These are phyloP conservation scores for Hoplias malabaricus DNA, from an alignment of 2,113 vertebrate genomes.

Conservation along the genomic window DNA sequence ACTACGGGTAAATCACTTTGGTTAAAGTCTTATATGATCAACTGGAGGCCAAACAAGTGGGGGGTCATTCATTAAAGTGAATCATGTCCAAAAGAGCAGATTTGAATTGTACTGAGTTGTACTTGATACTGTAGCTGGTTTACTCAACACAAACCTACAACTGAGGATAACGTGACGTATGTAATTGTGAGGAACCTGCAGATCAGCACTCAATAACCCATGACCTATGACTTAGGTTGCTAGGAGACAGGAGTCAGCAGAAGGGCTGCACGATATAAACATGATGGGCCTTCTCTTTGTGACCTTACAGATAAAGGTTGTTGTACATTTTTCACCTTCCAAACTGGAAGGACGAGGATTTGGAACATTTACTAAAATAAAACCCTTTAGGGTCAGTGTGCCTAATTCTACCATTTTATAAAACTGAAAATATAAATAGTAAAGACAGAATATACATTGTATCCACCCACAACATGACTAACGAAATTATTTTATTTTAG, in stretches of 20 bases:
- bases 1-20: conserved; percentile 10
- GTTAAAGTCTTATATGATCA: conserved; percentile 17
- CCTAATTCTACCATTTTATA: too few relatives aligned
- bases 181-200: background rate
- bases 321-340: background rate
- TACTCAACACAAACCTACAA: background rate
- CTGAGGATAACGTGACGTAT: background rate
- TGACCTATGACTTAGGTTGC: background rate
- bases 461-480: too few relatives aligned
- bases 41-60: conserved; percentile 2
- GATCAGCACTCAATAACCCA: background rate
- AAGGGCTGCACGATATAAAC: background rate
- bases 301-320: background rate
- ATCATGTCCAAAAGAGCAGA: background rate
- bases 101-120: background rate
- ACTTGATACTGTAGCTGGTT: background rate
- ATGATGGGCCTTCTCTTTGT: background rate
- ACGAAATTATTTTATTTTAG: too few relatives aligned
- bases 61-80: background rate
- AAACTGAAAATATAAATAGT: too few relatives aligned
- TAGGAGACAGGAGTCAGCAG: background rate
- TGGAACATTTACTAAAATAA: too few relatives aligned
- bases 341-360: background rate
- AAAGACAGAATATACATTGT: too few relatives aligned
- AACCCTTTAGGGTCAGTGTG: too few relatives aligned